Percentiles rank a stretch among this genome's conserved stretches.
phyloP scores from a whole-genome alignment of 2,797 vertebrate species.

The Hippopotamyrus pictus region DNA sequence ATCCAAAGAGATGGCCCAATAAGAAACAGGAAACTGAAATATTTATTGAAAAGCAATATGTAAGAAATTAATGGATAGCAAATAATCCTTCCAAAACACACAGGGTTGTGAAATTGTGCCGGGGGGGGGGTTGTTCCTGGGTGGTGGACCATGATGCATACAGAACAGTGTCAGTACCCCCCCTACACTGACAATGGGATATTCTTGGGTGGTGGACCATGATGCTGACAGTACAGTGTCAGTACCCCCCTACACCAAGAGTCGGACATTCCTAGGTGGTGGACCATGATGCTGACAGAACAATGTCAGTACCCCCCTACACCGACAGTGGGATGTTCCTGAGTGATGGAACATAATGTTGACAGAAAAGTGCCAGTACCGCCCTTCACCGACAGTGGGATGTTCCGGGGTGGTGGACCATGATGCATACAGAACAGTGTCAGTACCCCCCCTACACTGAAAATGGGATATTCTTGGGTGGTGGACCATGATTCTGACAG shows the following conservation, averaged over 20 bases:
- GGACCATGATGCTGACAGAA: background rate
- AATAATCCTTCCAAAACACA: background rate
- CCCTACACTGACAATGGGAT: no score
- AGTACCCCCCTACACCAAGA: background rate
- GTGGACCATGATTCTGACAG: background rate
- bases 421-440: background rate
- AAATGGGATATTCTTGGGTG: background rate
- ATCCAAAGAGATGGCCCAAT: background rate
- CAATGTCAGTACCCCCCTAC: background rate
- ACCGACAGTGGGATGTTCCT: background rate
- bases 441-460: background rate
- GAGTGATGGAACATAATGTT: background rate
- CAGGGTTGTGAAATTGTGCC: background rate
- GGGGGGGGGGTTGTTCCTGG: background rate
- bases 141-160: background rate
- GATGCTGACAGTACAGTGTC: background rate
- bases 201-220: background rate
- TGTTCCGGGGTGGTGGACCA: background rate
- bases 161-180: background rate
- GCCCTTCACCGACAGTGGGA: background rate
- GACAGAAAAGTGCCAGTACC: background rate
- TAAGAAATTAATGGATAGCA: background rate
- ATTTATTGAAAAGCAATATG: background rate
- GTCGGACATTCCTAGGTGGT: background rate
- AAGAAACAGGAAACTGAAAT: background rate